Evolutionary conservation across 2,888 invertebrate genomes (phyloP).

Genomic region (Pardosa pseudoannulata): DNA sequence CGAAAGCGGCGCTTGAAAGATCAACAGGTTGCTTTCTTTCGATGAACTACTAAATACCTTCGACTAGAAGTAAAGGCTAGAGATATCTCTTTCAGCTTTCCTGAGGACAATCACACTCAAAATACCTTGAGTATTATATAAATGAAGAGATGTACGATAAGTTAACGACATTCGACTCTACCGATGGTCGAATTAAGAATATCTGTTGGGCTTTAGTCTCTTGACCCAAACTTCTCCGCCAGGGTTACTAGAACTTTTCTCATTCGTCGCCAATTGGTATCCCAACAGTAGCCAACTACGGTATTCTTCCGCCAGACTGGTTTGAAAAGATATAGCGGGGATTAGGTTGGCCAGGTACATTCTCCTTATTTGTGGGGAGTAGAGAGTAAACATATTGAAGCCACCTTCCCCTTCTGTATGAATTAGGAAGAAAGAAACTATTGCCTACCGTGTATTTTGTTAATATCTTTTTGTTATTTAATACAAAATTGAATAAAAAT

Average conservation of each 20-base stretch:
- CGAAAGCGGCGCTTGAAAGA: conserved; percentile 11
- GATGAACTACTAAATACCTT: background rate
- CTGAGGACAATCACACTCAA: conserved; percentile 1
- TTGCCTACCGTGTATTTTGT: too few relatives aligned
- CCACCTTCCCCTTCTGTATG: background rate
- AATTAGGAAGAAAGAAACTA: too few relatives aligned
- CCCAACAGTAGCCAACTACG: background rate
- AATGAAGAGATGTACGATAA: background rate
- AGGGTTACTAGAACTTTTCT: conserved; percentile 43
- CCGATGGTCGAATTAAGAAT: conserved; percentile 36
- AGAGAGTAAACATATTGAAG: background rate
- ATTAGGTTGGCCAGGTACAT: background rate
- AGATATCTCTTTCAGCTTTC: background rate
- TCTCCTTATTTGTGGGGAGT: too few relatives aligned
- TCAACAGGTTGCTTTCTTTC: conserved; percentile 47
- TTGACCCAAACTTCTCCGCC: conserved; percentile 62
- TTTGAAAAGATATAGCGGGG: background rate
- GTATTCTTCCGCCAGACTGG: background rate
- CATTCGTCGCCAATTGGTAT: conserved; percentile 37
- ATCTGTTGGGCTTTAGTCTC: conserved; percentile 38
- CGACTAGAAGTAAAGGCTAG: background rate
- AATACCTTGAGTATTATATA: conserved; percentile 17
- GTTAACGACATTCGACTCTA: conserved; percentile 4
- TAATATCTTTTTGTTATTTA: too few relatives aligned
- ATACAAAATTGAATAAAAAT: too few relatives aligned